Evolutionary conservation across 1,140 invertebrate species (phyloP), one percentile per base, ranked within the genome.

Genomic region (Rhizoglyphus robini): DNA sequence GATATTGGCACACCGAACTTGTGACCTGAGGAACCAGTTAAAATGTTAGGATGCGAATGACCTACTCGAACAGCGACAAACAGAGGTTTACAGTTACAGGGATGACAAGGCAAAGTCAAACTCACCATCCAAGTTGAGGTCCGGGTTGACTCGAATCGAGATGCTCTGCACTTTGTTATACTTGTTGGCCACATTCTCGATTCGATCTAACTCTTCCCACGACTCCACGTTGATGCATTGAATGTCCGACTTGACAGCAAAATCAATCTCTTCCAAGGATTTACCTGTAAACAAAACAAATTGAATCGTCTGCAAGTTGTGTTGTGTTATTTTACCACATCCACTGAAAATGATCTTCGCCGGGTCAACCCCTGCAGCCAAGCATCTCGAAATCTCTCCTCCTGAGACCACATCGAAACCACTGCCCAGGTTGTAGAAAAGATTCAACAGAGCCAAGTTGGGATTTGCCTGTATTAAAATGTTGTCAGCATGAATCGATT

Each of bases 1-100:
- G 62, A 58, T 18, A 65, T 32, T 23, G 69, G 65, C 5, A 73
- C 60, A 31, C 74, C 74, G 67, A 75, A 75, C 66, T 75, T 75
- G 27, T 70, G 71, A 1, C 67, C 65, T 11, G n/a, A n/a, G n/a
- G 63, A 57, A 13, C 67, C 38, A 4, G 73, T 74, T 34, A 65
- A 66, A 20, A 73, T 54, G 59, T 73, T 72, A 29, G 67, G 65
- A 63, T 74, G 73, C 29, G 67, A 48, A 18, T 62, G 30, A 23
- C 31, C 34, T 23, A 15, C 25, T 63, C 27, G 65, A 29, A 23
- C n/a, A 11, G 11, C 20, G 27, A 23, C 5, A 23, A 20, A 18
- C 36, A 41, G 8, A 18, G 8, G 18, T 11, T 41, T 41, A 18
- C 8, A 41, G 36, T 41, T 41, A 41, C n/a, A 20, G 32, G 25